Conservation (phyloP, 1,140 invertebrate species). For the Papilio helenus region DNA sequence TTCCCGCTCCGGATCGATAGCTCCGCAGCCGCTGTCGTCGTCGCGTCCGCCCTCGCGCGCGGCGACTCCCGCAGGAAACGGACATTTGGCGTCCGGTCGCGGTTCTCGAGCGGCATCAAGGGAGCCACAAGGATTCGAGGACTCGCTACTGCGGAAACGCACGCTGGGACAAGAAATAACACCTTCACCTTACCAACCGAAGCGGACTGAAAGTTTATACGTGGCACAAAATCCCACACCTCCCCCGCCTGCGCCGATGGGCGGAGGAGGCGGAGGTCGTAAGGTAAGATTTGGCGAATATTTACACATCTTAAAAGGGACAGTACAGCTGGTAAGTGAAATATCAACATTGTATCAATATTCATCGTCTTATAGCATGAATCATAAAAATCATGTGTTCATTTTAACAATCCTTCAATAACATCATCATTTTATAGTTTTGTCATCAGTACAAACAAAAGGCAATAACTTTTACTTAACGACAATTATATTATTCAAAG, state of each 20-base stretch:
- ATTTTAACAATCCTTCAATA: neutral
- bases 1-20: conserved; percentile 68
- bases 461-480: neutral
- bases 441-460: neutral
- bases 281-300: conserved; percentile 60
- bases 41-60: conserved; percentile 72
- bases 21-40: conserved; percentile 80
- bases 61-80: conserved; percentile 79
- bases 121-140: conserved; percentile 88
- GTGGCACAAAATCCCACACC: conserved; percentile 83
- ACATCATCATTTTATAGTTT: neutral
- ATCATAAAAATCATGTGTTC: neutral
- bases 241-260: conserved; percentile 76
- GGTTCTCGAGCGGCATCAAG: conserved; percentile 77
- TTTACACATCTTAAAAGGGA: neutral
- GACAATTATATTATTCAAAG: neutral
- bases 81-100: conserved; percentile 79
- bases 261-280: conserved; percentile 77
- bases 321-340: neutral
- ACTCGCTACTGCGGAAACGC: conserved; percentile 90
- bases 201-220: conserved; percentile 93
- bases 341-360: neutral
- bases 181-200: conserved; percentile 91
- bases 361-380: no score
- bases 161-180: conserved; percentile 93